Evolutionary conservation across 2,888 invertebrate species (phyloP), one percentile per base, ranked within the genome.

Genomic region (Chalcis sispes): DNA sequence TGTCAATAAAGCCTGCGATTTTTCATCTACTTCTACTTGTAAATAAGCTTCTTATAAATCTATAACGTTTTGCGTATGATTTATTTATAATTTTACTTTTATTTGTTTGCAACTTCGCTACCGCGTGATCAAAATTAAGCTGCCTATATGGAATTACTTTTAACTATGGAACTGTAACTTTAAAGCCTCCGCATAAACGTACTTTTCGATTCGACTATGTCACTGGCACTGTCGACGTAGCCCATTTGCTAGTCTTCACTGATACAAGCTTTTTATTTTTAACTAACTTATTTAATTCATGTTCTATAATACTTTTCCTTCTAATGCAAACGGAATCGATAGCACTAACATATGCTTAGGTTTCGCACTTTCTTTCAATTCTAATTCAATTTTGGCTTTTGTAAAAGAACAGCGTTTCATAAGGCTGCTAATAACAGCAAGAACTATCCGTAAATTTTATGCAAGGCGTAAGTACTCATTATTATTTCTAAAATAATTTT

Each of bases 171-270:
- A 84, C 48, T 1, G 83, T 83, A 5, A 83, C 48, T 81, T 81
- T 83, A 52, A 82, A 83, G 76, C 82, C 78, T 1, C 81, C 82
- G 62, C 82, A 82, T 56, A 83, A 77, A 50, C 84, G 77, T 2
- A 86, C 75, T 7, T 58, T 40, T 4, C 79, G 80, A 65, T 82
- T 73, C 18, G 79, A 74, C 77, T 86, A 85, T 3, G 77, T 56
- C 18, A 86, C 82, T 3, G 82, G 81, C 1, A 85, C 85, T 23
- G 85, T 81, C 1, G 86, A 85, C 10, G 86, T 85, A 13, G 83
- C 85, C 84, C 85, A 86, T 52, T 84, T 82, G 29, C 83, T 83
- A 23, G 65, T 62, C 23, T 84, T 64, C 52, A 81, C 64, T 42
- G 46, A 27, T 27, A 27, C 25, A 15, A 64, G 4, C 15, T 23